These are phyloP conservation scores for Gorsachius magnificus DNA, from an alignment of 2,797 vertebrate genomes.

Conservation along the genomic window DNA sequence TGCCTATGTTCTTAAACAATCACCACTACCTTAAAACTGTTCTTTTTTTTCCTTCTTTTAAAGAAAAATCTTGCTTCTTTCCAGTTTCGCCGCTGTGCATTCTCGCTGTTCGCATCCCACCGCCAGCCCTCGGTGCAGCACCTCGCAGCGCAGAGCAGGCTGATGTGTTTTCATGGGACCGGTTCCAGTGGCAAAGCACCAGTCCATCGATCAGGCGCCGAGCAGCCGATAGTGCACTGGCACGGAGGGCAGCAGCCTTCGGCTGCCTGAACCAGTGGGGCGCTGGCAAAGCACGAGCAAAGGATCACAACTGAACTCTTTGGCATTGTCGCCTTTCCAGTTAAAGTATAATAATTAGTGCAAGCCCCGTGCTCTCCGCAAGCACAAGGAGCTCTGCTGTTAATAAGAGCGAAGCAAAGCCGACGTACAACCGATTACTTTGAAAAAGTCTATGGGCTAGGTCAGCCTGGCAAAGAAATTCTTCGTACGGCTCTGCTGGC, in stretches of 20 bases:
- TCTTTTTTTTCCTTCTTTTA: background rate
- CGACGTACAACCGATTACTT: background rate
- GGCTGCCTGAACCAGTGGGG: background rate
- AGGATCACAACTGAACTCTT: background rate
- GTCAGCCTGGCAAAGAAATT: conserved; percentile 58
- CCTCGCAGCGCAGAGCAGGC: background rate
- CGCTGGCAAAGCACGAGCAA: background rate
- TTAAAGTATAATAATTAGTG: background rate
- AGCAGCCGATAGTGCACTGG: rapidly evolving
- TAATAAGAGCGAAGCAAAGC: background rate
- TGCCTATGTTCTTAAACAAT: background rate
- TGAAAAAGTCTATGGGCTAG: conserved; percentile 3
- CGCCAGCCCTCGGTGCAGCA: background rate
- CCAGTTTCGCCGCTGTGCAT: background rate
- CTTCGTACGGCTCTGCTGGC: conserved; percentile 48
- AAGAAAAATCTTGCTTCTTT: background rate
- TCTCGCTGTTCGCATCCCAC: background rate
- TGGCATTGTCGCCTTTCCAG: background rate
- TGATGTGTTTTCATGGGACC: background rate
- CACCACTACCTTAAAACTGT: background rate
- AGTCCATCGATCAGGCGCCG: background rate
- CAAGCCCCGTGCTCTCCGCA: background rate
- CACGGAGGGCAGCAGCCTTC: background rate
- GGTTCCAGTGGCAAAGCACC: background rate
- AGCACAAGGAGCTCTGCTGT: conserved; percentile 4